Evolutionary conservation across 1,140 invertebrate species (phyloP).

Genomic region (Drosophila persimilis): DNA sequence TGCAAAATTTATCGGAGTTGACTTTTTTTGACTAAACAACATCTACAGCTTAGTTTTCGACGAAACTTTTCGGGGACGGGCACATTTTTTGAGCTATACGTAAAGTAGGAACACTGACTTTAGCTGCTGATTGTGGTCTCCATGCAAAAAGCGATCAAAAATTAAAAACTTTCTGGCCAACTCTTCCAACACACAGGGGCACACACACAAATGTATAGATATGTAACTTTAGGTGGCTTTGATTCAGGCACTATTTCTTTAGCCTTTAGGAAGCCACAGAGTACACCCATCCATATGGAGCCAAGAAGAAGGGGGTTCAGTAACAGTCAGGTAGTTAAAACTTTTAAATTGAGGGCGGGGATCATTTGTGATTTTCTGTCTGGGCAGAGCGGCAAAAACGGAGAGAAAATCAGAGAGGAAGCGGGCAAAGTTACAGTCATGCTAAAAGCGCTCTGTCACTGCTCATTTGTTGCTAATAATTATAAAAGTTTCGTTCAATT

Average conservation of each 20-base stretch:
- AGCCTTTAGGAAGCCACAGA: conserved; percentile 21
- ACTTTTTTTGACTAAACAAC: too few relatives aligned
- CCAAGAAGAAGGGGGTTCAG: conserved; percentile 10
- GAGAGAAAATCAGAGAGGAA: conserved; percentile 2
- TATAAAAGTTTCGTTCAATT: conserved; percentile 74
- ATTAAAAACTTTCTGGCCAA: conserved; percentile 53
- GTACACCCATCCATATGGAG: conserved; percentile 2
- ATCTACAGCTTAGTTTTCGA: too few relatives aligned
- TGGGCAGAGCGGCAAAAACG: conserved; percentile 36
- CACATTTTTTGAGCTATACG: too few relatives aligned
- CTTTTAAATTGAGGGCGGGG: conserved; percentile 75
- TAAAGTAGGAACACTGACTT: too few relatives aligned
- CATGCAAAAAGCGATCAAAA: conserved; percentile 41
- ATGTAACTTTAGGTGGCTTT: conserved; percentile 41
- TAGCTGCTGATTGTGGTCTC: conserved; percentile 26
- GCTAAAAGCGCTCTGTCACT: conserved; percentile 75
- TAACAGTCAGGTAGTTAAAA: conserved; percentile 75
- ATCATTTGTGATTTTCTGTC: conserved; percentile 69
- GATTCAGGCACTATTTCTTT: conserved; percentile 67
- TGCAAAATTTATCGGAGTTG: too few relatives aligned
- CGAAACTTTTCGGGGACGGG: too few relatives aligned
- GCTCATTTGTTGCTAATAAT: conserved; percentile 81
- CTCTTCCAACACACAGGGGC: conserved; percentile 7
- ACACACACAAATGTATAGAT: background rate
- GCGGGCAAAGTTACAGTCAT: conserved; percentile 54